A percentile compares a stretch with the other conserved stretches of the same genome.
Evolutionary conservation across 2,888 invertebrate species (phyloP).

Genomic region (Terebella lapidaria): DNA sequence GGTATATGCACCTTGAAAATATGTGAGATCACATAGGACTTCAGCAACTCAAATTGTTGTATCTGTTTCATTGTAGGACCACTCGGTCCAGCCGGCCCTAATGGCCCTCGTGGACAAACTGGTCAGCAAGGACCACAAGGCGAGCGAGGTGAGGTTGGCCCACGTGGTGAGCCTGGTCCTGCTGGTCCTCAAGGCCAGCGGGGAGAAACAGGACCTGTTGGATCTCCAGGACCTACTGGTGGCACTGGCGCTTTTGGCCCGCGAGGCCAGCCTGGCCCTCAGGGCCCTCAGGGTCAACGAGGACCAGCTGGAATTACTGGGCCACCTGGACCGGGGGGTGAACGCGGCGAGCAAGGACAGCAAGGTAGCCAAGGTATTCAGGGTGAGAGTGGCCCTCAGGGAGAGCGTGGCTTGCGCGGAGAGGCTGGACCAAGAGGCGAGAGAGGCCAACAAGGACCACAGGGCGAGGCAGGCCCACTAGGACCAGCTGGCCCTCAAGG

Average conservation of each 20-base stretch:
- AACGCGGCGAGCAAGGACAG: conserved; percentile 9
- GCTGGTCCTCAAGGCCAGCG: conserved; percentile 62
- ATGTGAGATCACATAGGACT: not conserved
- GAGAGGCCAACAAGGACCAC: conserved; percentile 10
- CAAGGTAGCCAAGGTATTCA: conserved; percentile 6
- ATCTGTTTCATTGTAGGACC: not conserved
- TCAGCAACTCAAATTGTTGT: too few species aligned
- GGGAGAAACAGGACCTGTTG: conserved; percentile 6
- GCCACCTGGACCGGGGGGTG: conserved; percentile 7
- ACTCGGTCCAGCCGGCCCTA: conserved; percentile 4
- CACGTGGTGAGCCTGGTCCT: conserved; percentile 31
- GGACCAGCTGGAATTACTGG: conserved; percentile 19
- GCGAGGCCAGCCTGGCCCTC: conserved; percentile 17
- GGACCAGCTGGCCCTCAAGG: conserved; percentile 18
- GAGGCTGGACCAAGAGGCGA: conserved; percentile 9
- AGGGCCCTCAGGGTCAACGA: conserved; percentile 9
- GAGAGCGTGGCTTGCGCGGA: conserved; percentile 9
- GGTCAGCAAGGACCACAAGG: conserved; percentile 22
- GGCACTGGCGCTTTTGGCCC: conserved; percentile 9
- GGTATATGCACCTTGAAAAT: not conserved
- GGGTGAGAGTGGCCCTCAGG: conserved; percentile 9
- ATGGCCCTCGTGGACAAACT: conserved; percentile 9
- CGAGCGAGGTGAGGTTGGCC: conserved; percentile 7
- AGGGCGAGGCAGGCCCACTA: conserved; percentile 8
- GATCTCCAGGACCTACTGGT: conserved; percentile 15